Conservation (phyloP, 2,113 vertebrate genomes). For the Acrocephalus arundinaceus region DNA sequence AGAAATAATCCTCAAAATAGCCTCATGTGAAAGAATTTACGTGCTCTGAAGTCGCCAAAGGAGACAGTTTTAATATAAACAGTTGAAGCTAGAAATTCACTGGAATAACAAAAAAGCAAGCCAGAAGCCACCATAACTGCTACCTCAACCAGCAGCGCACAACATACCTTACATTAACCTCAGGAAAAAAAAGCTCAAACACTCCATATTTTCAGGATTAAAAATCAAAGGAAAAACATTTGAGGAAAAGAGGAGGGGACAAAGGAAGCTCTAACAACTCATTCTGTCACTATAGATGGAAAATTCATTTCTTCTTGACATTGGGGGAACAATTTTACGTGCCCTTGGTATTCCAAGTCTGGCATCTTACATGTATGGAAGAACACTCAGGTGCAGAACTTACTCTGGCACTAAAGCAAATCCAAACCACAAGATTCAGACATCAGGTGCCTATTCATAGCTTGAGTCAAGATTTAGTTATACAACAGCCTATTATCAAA, state of each 20-base stretch:
- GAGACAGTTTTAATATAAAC: background rate
- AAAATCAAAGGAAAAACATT: background rate
- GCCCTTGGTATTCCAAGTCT: background rate
- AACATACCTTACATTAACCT: background rate
- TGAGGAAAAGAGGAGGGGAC: background rate
- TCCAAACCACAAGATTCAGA: background rate
- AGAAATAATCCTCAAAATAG: background rate
- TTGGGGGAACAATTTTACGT: background rate
- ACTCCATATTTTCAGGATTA: background rate
- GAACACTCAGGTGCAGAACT: background rate
- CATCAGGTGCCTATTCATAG: background rate
- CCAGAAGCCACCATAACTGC: background rate
- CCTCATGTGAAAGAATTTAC: background rate
- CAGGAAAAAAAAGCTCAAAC: background rate
- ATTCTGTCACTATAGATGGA: background rate
- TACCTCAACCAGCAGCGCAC: background rate
- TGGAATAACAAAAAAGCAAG: background rate
- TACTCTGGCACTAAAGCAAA: background rate
- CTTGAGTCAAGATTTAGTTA: background rate
- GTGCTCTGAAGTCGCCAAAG: background rate
- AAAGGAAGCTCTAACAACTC: background rate
- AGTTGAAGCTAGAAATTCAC: background rate
- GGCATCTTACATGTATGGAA: background rate
- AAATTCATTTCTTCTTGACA: background rate
- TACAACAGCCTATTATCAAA: background rate